Evolutionary conservation across 2,797 vertebrate species (phyloP).

Genomic region (Lepilemur ruficaudatus): DNA sequence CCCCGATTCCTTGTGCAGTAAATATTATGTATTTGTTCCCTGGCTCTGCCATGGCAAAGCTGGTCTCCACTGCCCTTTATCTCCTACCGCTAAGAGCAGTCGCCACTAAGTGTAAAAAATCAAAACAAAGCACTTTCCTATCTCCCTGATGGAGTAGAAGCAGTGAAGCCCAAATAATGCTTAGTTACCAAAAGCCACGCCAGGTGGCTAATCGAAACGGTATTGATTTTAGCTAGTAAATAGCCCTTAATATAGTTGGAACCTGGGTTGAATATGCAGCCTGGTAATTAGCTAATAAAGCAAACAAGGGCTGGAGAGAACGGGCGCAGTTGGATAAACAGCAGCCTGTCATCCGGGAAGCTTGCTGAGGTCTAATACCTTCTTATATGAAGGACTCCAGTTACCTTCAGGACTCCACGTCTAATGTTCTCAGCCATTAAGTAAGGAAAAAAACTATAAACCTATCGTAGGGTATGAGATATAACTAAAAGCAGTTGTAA

Average conservation of each 20-base stretch:
- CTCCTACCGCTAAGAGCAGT: constrained; percentile 58
- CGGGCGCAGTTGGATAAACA: constrained; percentile 61
- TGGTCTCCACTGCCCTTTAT: constrained; percentile 44
- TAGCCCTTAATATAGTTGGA: constrained; percentile 77
- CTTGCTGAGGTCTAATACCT: constrained; percentile 27
- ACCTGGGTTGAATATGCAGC: constrained; percentile 73
- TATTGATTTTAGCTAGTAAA: constrained; percentile 81
- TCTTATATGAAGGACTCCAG: constrained; percentile 1
- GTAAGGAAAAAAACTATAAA: constrained; percentile 54
- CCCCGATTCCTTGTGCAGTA: neutral
- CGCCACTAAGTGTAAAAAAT: constrained; percentile 70
- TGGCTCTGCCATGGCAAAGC: neutral
- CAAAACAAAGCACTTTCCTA: constrained; percentile 74
- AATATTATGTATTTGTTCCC: neutral
- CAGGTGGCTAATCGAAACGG: constrained; percentile 78
- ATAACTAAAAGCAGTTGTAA: constrained; percentile 77
- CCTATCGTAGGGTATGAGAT: constrained; percentile 44
- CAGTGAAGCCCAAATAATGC: constrained; percentile 76
- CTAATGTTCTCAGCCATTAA: constrained; percentile 65
- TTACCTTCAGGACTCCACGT: constrained; percentile 27
- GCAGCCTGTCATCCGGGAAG: constrained; percentile 71
- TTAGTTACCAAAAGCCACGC: constrained; percentile 77
- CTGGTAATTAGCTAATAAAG: constrained; percentile 79
- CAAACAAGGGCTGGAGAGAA: constrained; percentile 64
- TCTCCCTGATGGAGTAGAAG: constrained; percentile 67